Conservation (phyloP, 2,888 invertebrate genomes). For the Troides aeacus region DNA sequence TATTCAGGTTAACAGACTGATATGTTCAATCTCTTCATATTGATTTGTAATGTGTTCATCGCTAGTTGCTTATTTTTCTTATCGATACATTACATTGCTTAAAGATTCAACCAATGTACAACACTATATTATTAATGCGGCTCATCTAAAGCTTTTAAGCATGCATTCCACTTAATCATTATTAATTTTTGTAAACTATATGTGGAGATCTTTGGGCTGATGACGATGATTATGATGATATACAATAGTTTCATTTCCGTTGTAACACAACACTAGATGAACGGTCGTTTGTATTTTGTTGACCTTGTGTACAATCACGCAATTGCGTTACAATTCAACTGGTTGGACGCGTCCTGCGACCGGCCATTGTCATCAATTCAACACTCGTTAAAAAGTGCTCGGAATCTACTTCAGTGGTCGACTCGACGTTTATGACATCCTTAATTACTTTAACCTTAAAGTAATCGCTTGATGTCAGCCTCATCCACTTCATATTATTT, state of each 20-base stretch:
- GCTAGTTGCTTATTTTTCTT: no score
- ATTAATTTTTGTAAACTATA: neutral
- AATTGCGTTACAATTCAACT: slow-evolving; percentile 29
- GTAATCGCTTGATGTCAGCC: neutral
- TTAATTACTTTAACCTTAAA: slow-evolving; percentile 1
- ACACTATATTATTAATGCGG: no score
- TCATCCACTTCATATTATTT: neutral
- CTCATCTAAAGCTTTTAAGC: no score
- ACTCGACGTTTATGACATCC: slow-evolving; percentile 24
- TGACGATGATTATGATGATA: neutral
- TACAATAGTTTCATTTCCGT: slow-evolving; percentile 10
- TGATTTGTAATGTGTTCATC: no score
- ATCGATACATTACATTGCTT: no score
- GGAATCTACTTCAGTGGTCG: slow-evolving; percentile 38
- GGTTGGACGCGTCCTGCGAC: slow-evolving; percentile 45
- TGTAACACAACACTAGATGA: slow-evolving; percentile 6
- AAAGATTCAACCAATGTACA: no score
- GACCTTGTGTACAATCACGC: slow-evolving; percentile 35
- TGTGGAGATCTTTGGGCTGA: neutral
- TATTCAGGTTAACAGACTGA: no score
- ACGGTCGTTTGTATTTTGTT: slow-evolving; percentile 30
- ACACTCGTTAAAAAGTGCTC: slow-evolving; percentile 47
- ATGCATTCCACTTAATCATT: no score
- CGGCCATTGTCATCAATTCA: slow-evolving; percentile 44
- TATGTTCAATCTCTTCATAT: no score